phyloP scores from a whole-genome alignment of 1,140 invertebrate genomes.

The Papilio dardanus region DNA sequence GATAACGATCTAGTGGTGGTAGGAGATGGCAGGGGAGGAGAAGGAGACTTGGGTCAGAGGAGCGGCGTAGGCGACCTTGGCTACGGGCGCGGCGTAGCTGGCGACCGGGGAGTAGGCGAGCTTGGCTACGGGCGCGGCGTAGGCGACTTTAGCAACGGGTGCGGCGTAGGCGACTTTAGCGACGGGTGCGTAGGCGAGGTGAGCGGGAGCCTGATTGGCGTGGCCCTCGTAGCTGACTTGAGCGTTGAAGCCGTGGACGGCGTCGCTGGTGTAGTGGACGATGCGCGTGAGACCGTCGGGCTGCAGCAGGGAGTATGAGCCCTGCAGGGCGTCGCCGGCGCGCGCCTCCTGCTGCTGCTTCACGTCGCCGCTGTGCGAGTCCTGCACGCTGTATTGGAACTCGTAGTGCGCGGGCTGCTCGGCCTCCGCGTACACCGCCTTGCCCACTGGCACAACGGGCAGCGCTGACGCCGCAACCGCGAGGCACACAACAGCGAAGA shows the following conservation, averaged over 20 bases:
- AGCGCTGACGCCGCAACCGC: conserved; percentile 59
- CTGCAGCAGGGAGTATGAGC: conserved; percentile 84
- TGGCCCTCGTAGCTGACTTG: conserved; percentile 50
- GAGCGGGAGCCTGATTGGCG: conserved; percentile 12
- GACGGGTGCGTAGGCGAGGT: conserved; percentile 50
- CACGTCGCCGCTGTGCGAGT: conserved; percentile 79
- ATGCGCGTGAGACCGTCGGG: conserved; percentile 82
- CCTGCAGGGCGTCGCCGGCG: conserved; percentile 84
- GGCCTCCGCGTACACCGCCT: conserved; percentile 67
- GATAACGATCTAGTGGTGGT: conserved; percentile 62
- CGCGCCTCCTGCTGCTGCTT: conserved; percentile 71
- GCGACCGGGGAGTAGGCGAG: conserved; percentile 47
- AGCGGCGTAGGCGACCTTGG: conserved; percentile 55
- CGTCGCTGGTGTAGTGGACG: conserved; percentile 83
- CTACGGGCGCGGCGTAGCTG: conserved; percentile 43
- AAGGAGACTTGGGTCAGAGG: conserved; percentile 59
- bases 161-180: conserved; percentile 54
- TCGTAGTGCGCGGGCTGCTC: conserved; percentile 85
- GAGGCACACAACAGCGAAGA: conserved; percentile 58
- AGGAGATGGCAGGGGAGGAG: conserved; percentile 68
- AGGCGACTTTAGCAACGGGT: conserved; percentile 85
- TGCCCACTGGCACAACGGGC: conserved; percentile 56
- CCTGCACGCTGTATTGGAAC: conserved; percentile 86
- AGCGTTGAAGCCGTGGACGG: conserved; percentile 51
- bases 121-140: conserved; percentile 63